Evolutionary conservation across 2,888 invertebrate species (phyloP).

Genomic region (Helicoverpa assulta): DNA sequence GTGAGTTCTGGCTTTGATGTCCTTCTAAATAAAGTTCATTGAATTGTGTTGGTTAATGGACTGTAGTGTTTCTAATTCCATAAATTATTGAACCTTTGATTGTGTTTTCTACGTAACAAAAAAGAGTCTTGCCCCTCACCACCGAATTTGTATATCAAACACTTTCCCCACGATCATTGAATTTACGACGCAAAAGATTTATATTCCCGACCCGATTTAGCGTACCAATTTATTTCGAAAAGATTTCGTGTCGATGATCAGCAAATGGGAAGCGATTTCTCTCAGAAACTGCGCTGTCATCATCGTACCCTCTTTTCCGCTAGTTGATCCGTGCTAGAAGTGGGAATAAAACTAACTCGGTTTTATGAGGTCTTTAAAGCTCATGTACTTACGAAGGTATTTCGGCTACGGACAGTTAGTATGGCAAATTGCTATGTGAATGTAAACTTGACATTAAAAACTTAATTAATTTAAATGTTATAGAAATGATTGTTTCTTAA

Average conservation of each 20-base stretch:
- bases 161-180: slow-evolving; percentile 4
- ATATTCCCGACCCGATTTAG: not conserved
- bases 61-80: not conserved
- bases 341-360: slow-evolving; percentile 45
- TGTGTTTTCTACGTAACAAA: not conserved
- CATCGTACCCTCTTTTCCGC: slow-evolving; percentile 36
- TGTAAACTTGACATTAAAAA: slow-evolving; percentile 40
- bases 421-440: slow-evolving; percentile 24
- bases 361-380: slow-evolving; percentile 19
- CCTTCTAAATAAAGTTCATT: not conserved
- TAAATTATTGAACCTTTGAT: not conserved
- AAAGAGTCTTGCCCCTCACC: too few relatives aligned
- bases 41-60: not conserved
- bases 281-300: slow-evolving; percentile 37
- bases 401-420: not conserved
- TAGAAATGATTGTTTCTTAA: slow-evolving; percentile 30
- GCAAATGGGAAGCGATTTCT: slow-evolving; percentile 30
- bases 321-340: slow-evolving; percentile 29
- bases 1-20: slow-evolving; percentile 2
- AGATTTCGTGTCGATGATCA: slow-evolving; percentile 3
- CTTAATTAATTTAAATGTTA: slow-evolving; percentile 29
- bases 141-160: not conserved
- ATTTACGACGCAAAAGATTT: not conserved
- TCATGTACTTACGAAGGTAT: not conserved
- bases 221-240: not conserved